These are phyloP conservation scores for Ypsolopha scabrella DNA, from an alignment of 2,888 invertebrate species.

Conservation along the genomic window DNA sequence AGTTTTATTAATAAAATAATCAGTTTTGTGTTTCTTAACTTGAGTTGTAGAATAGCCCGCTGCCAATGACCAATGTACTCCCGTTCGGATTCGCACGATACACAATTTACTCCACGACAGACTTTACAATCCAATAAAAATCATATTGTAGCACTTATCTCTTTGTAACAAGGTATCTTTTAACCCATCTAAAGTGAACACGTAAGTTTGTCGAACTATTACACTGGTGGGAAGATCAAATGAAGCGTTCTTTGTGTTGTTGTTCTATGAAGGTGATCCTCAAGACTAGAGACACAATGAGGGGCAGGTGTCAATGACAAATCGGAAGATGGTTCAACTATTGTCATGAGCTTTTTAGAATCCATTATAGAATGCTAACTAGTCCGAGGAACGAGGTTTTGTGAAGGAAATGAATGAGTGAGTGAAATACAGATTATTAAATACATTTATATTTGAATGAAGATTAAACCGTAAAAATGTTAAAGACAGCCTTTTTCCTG, in stretches of 20 bases:
- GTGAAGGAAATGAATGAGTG: too few species aligned
- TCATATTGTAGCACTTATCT: neutral
- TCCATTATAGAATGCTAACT: too few species aligned
- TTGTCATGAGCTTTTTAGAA: too few species aligned
- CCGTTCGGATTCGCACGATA: neutral
- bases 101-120: neutral
- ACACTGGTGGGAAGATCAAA: neutral
- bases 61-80: neutral
- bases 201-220: neutral
- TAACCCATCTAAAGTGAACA: neutral
- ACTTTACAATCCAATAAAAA: neutral
- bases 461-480: too few species aligned
- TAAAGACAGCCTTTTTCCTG: too few species aligned
- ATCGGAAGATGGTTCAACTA: neutral
- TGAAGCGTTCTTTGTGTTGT: neutral
- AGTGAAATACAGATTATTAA: too few species aligned
- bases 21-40: neutral
- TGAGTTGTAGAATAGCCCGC: neutral
- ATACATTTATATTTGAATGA: too few species aligned
- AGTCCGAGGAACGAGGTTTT: too few species aligned
- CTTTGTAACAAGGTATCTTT: neutral
- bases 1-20: too few species aligned
- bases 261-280: neutral
- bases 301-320: slow-evolving; percentile 1
- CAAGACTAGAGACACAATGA: neutral